These are phyloP conservation scores for Drosophila santomea DNA, from an alignment of 1,140 invertebrate genomes.

Conservation along the genomic window DNA sequence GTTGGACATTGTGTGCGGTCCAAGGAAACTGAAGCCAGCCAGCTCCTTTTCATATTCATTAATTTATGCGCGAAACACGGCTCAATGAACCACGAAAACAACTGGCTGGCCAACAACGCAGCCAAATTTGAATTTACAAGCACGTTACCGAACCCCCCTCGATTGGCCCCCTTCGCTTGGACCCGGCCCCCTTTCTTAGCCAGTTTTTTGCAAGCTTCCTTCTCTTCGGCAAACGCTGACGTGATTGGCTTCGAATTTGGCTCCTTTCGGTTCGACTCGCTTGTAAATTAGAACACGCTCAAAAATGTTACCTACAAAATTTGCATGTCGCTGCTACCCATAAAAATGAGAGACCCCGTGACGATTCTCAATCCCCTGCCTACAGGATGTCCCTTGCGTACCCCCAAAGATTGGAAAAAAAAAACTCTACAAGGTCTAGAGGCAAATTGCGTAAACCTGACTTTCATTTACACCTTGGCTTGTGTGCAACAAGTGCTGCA, in stretches of 20 bases:
- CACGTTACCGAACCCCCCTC: constrained; percentile 60
- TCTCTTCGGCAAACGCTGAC: constrained; percentile 25
- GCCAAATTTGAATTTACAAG: constrained; percentile 82
- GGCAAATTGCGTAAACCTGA: constrained; percentile 68
- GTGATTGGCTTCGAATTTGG: constrained; percentile 73
- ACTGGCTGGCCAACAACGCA: constrained; percentile 31
- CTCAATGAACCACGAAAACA: constrained; percentile 77
- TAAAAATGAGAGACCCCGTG: constrained; percentile 53
- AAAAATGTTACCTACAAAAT: constrained; percentile 57
- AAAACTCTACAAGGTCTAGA: constrained; percentile 17
- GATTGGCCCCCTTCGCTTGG: not conserved
- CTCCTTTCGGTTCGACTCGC: constrained; percentile 68
- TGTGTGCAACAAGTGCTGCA: constrained; percentile 48
- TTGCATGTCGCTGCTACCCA: constrained; percentile 56
- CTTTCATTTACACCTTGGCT: constrained; percentile 74
- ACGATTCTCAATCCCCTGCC: constrained; percentile 13
- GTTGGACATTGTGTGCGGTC: constrained; percentile 83
- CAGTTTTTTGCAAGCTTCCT: constrained; percentile 5
- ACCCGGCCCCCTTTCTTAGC: not conserved
- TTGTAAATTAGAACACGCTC: constrained; percentile 79
- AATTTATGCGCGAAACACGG: constrained; percentile 80
- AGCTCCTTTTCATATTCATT: constrained; percentile 80
- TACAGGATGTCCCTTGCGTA: not conserved
- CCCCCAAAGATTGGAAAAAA: not conserved
- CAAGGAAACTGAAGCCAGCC: constrained; percentile 36